Base-by-base conservation (phyloP, 2,797 vertebrate genomes). In the Sylvia borin region DNA sequence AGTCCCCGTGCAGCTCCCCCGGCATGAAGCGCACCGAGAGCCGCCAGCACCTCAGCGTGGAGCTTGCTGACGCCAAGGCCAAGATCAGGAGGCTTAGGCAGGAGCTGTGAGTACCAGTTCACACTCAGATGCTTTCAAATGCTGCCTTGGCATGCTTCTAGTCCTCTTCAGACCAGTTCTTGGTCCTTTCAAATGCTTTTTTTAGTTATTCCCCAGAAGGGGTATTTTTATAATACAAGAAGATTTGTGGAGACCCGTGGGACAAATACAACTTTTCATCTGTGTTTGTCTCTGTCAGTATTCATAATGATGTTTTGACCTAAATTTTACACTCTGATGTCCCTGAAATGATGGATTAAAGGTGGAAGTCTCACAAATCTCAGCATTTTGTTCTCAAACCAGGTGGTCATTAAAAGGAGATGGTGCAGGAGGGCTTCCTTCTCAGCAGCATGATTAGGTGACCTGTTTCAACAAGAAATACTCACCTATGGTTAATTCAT, bases 1-100 rank as follows among this genome's bases (percentile, higher is more conserved):
- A 98, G 55, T 99, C 99, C 12, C 99, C 99, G 16, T 97, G 98
- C 38, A 99, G 98, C 76, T 99, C 99, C 60, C 99, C 99, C 42
- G 99, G 99, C 92, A 99, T 99, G 99, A 99, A 99, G 74, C 98
- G 99, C 95, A 99, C 99, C 0, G 99, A 99, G 95, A 99, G 99
- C 97, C 97, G 99, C 34, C 99, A 99, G 93, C 99, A 99, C 97
- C 98, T 99, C 62, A 99, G 99, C 2, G 99, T 99, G 94, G 99
- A 99, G 97, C 92, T 99, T 73, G 99, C 99, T 20, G 99, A 99
- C 55, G 99, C 99, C 96, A 99, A 99, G 96, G 99, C 99, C 92
- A 99, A 98, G 97, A 99, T 99, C 97, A 98, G 99, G 94, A 98
- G 99, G 68, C 98, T 99, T 60, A 98, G 99, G 45, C 99, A 99